phyloP scores from a whole-genome alignment of 2,888 invertebrate genomes.

The Mythimna vitellina region DNA sequence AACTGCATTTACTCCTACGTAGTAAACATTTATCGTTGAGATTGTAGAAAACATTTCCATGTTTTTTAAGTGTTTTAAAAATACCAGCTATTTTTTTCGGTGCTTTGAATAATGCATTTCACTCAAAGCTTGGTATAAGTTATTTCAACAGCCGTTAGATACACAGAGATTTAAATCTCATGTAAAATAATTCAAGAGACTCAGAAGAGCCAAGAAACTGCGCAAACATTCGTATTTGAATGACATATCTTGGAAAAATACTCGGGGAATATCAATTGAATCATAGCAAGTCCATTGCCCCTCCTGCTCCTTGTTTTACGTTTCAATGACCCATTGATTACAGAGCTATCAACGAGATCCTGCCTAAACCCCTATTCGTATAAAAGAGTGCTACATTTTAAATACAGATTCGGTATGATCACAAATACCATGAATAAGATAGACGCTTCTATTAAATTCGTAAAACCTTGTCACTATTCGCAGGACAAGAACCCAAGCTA shows the following conservation, averaged over 20 bases:
- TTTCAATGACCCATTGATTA: slow-evolving; percentile 2
- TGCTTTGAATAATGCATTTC: slow-evolving; percentile 18
- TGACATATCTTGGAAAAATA: background rate
- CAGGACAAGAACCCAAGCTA: too few relatives aligned
- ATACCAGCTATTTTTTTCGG: slow-evolving; percentile 8
- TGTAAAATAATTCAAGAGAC: slow-evolving; percentile 32
- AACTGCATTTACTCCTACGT: slow-evolving; percentile 5
- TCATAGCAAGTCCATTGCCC: slow-evolving; percentile 12
- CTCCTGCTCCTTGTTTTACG: background rate
- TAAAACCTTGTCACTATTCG: too few relatives aligned
- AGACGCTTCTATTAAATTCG: background rate
- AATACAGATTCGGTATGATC: too few relatives aligned
- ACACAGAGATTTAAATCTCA: background rate
- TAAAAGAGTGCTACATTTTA: background rate
- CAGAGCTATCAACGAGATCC: slow-evolving; percentile 12
- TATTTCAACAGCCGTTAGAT: slow-evolving; percentile 12
- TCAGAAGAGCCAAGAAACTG: background rate
- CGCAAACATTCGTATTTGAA: slow-evolving; percentile 20
- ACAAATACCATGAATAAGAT: too few relatives aligned
- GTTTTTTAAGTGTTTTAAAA: slow-evolving; percentile 16
- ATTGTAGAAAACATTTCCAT: background rate
- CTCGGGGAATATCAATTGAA: background rate
- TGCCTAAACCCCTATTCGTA: background rate
- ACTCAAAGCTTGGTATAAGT: slow-evolving; percentile 3
- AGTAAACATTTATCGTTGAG: slow-evolving; percentile 23